Conservation (phyloP, 2,113 vertebrate species). For the Dasypus novemcinctus region DNA sequence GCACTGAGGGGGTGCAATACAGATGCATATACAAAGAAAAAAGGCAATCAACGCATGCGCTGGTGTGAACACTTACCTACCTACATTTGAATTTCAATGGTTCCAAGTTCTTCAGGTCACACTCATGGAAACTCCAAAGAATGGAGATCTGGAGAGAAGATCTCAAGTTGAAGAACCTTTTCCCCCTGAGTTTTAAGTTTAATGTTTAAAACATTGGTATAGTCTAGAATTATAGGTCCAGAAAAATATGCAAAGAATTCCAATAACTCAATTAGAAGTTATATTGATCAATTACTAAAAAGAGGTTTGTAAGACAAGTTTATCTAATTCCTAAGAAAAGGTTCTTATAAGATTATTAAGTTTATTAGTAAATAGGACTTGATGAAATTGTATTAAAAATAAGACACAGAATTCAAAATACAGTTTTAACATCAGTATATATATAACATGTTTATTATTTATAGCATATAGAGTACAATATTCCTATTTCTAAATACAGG, state of each 20-base stretch:
- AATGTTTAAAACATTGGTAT: conserved; percentile 76
- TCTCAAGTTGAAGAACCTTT: conserved; percentile 85
- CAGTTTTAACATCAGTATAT: conserved; percentile 15
- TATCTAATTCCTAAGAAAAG: conserved; percentile 65
- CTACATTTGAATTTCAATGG: conserved; percentile 86
- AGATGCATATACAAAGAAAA: conserved; percentile 81
- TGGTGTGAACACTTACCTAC: conserved; percentile 85
- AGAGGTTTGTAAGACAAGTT: conserved; percentile 51
- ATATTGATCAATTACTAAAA: conserved; percentile 55
- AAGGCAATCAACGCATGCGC: conserved; percentile 86
- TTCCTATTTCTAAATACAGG: background rate
- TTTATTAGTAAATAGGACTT: conserved; percentile 32
- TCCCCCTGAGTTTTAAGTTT: conserved; percentile 77
- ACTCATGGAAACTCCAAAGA: conserved; percentile 85
- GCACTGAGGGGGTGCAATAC: conserved; percentile 82
- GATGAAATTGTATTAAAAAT: conserved; percentile 42
- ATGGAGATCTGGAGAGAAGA: conserved; percentile 86
- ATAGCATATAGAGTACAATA: background rate
- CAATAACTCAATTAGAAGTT: conserved; percentile 49
- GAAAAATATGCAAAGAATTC: conserved; percentile 70
- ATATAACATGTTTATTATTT: conserved; percentile 3
- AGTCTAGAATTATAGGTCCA: conserved; percentile 71
- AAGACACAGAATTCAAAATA: conserved; percentile 44
- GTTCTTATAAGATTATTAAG: conserved; percentile 43
- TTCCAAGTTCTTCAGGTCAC: conserved; percentile 85